Evolutionary conservation across 2,797 vertebrate genomes (phyloP), one percentile per base, ranked within the genome.

Genomic region (Lagodon rhomboides): DNA sequence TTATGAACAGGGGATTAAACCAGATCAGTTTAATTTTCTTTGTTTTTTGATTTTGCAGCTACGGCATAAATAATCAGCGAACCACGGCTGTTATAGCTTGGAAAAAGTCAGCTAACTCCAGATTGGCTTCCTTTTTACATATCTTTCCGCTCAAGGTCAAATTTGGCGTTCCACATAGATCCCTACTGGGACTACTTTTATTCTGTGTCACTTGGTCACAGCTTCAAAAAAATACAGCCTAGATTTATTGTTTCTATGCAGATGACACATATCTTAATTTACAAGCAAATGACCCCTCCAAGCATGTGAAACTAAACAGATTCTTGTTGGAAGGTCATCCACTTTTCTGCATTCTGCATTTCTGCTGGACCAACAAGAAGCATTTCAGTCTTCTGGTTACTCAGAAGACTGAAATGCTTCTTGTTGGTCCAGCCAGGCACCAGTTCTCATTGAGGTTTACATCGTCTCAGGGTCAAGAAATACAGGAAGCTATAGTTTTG

Each of bases 1-100:
- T 93, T 16, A 7, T 22, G 7, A 50, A 18, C 69, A 38, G 8
- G 13, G 20, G 43, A 43, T 46, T 41, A 43, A 69, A 8, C 6
- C 12, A 18, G 1, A 53, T 53, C n/a, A 3, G 0, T 38, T 77
- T 55, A 1, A 5, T 10, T 51, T 18, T 6, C 0, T 20, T 30
- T 46, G 12, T 13, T 8, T 11, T 30, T 51, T 34, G 4, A 63
- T 5, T 10, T 51, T 58, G 38, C 30, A 56, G 13, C 3, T n/a
- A 18, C 3, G 12, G 54, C 27, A 51, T 34, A 17, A 56, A 15
- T 60, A 4, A 20, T 22, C 7, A 22, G 6, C 12, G 15, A 68
- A 20, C 20, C 13, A 22, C 12, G 1, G 2, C 10, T 55, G 27
- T 58, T 51, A 2, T 23, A 70, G 18, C 2, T 38, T 38, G 11